phyloP scores from a whole-genome alignment of 2,113 vertebrate genomes.

The Apistogramma diplotaenia region DNA sequence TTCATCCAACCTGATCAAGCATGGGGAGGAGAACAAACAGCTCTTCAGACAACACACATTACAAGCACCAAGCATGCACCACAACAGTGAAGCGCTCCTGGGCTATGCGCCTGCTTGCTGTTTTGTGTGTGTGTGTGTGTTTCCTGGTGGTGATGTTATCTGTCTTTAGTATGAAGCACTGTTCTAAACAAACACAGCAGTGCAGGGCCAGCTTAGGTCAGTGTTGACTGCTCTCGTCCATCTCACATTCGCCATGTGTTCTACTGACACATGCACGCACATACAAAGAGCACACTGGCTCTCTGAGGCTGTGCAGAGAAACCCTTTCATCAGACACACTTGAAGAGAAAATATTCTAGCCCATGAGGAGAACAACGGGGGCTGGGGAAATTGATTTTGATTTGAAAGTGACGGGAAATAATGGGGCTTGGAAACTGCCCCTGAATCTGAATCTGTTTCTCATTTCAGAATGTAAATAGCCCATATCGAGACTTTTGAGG shows the following conservation, averaged over 20 bases:
- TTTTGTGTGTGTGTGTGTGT: background rate
- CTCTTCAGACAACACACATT: constrained; percentile 50
- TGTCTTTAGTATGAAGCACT: constrained; percentile 57
- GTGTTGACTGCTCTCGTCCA: constrained; percentile 27
- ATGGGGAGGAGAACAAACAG: constrained; percentile 55
- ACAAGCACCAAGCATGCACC: constrained; percentile 42
- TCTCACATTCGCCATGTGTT: constrained; percentile 37
- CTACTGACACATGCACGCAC: constrained; percentile 7
- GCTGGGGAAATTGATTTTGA: constrained; percentile 66
- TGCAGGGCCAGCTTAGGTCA: constrained; percentile 55
- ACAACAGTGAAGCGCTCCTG: constrained; percentile 29
- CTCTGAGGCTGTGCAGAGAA: constrained; percentile 45
- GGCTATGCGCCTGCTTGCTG: background rate
- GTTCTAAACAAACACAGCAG: constrained; percentile 54
- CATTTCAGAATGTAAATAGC: constrained; percentile 60
- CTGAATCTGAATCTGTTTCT: constrained; percentile 56
- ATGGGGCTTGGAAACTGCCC: constrained; percentile 54
- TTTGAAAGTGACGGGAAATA: constrained; percentile 66
- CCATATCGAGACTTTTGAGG: constrained; percentile 28
- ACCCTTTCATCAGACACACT: constrained; percentile 65
- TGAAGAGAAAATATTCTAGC: constrained; percentile 50
- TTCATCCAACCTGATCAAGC: constrained; percentile 66
- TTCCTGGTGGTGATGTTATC: constrained; percentile 49
- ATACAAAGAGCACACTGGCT: background rate
- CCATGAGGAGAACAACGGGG: constrained; percentile 51